These are phyloP conservation scores for Hydropsyche betteni DNA, from an alignment of 2,888 invertebrate species.

Conservation along the genomic window DNA sequence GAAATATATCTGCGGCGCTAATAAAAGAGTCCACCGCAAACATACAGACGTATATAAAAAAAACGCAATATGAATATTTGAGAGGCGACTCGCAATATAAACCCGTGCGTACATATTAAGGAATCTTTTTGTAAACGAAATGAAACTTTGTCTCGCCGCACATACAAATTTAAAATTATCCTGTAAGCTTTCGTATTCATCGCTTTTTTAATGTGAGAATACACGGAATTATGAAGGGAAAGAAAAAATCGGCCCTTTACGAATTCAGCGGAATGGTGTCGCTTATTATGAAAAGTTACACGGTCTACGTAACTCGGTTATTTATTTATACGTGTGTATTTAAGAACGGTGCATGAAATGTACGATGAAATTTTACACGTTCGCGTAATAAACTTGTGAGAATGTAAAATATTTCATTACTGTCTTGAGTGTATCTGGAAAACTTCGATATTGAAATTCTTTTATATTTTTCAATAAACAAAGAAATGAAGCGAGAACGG, in stretches of 20 bases:
- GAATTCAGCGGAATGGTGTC: too few species aligned
- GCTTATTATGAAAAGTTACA: too few species aligned
- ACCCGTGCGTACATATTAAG: slow-evolving; percentile 5
- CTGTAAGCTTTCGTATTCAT: neutral
- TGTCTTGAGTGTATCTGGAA: neutral
- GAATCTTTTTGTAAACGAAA: slow-evolving; percentile 24
- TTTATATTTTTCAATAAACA: neutral
- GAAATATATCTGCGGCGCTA: slow-evolving; percentile 20
- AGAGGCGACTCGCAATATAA: slow-evolving; percentile 26
- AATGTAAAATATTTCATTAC: slow-evolving; percentile 20
- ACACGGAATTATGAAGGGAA: neutral
- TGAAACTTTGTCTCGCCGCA: slow-evolving; percentile 16
- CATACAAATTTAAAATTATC: slow-evolving; percentile 25
- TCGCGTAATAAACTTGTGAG: neutral
- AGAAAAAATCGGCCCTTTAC: too few species aligned
- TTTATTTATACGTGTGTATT: too few species aligned
- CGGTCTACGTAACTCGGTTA: too few species aligned
- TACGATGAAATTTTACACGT: neutral
- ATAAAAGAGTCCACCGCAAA: slow-evolving; percentile 21
- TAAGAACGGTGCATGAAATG: neutral
- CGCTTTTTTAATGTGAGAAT: neutral
- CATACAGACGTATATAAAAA: neutral
- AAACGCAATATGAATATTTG: slow-evolving; percentile 33
- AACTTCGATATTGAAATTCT: slow-evolving; percentile 15
- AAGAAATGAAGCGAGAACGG: neutral